Conservation (phyloP, 2,113 vertebrate genomes). For the Tympanuchus pallidicinctus region DNA sequence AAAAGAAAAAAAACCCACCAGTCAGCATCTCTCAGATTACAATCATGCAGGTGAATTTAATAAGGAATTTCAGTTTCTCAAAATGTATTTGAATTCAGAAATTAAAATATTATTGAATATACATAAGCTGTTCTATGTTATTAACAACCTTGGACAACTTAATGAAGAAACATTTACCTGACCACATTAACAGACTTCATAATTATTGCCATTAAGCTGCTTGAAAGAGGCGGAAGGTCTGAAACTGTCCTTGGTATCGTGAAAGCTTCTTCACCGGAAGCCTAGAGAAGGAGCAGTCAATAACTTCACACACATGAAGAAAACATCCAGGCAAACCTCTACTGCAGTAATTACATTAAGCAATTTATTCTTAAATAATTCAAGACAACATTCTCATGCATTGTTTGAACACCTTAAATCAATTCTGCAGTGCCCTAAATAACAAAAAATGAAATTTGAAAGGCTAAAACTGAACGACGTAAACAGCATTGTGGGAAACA, state of each 20-base stretch:
- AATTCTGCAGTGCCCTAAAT: not conserved
- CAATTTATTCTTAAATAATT: not conserved
- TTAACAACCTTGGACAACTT: not conserved
- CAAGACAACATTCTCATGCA: not conserved
- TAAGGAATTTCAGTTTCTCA: not conserved
- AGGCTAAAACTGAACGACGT: not conserved
- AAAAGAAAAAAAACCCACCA: not conserved
- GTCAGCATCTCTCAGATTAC: not conserved
- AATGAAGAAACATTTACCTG: conserved; percentile 78
- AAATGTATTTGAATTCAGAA: not conserved
- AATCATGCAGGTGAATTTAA: not conserved
- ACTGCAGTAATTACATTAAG: not conserved
- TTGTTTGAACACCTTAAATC: not conserved
- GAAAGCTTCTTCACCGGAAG: conserved; percentile 76
- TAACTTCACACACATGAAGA: not conserved
- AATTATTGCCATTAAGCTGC: conserved; percentile 80
- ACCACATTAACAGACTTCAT: conserved; percentile 80
- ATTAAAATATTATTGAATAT: not conserved
- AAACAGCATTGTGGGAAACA: not conserved
- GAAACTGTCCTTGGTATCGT: conserved; percentile 75
- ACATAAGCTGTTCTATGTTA: not conserved
- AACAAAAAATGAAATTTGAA: not conserved
- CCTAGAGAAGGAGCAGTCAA: conserved; percentile 45
- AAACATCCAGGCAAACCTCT: not conserved
- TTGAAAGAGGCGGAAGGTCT: conserved; percentile 89